Conservation (phyloP, 2,888 invertebrate species). For the Synergus laeviventris region DNA sequence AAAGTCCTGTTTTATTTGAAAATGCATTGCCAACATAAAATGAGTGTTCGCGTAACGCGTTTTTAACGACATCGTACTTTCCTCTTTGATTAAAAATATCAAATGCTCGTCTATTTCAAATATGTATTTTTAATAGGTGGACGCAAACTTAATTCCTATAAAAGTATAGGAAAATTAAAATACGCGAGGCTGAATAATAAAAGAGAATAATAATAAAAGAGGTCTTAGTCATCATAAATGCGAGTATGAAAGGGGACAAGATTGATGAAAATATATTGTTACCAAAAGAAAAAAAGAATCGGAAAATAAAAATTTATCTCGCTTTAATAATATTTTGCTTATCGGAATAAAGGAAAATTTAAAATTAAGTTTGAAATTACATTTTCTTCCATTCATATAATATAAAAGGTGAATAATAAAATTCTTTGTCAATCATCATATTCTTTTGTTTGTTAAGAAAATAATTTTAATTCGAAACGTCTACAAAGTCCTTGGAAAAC, state of each 20-base stretch:
- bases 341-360: too few species aligned
- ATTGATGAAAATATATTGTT: neutral
- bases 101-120: neutral
- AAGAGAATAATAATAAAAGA: too few species aligned
- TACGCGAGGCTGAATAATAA: neutral
- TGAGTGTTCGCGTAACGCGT: neutral
- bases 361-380: neutral
- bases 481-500: neutral
- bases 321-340: too few species aligned
- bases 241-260: neutral
- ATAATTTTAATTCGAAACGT: neutral
- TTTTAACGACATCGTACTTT: slow-evolving; percentile 2
- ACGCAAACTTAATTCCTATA: neutral
- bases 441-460: neutral
- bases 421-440: neutral
- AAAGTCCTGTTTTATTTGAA: slow-evolving; percentile 1
- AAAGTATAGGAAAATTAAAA: neutral
- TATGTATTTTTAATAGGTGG: slow-evolving; percentile 2
- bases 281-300: neutral
- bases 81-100: slow-evolving; percentile 17
- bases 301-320: too few species aligned
- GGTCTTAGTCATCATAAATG: neutral
- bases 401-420: neutral
- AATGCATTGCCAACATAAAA: neutral
- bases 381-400: neutral